A percentile compares a stretch with the other conserved stretches of the same genome.
Evolutionary conservation across 2,113 vertebrate species (phyloP).

Genomic region (Vicugna pacos): DNA sequence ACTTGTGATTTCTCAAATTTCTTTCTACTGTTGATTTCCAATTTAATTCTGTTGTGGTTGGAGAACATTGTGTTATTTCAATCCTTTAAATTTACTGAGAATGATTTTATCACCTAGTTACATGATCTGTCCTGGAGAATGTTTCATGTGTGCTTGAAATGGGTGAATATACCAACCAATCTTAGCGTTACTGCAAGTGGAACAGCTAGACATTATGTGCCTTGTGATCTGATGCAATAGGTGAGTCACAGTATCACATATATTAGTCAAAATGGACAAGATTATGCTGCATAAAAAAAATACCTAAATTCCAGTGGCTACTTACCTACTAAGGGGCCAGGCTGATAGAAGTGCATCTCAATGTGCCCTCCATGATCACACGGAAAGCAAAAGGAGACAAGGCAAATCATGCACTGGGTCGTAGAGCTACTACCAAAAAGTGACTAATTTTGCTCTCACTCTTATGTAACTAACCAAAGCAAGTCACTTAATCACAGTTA

Average conservation of each 20-base stretch:
- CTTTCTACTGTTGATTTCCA: neutral
- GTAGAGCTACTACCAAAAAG: neutral
- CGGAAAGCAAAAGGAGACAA: neutral
- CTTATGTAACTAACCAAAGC: neutral
- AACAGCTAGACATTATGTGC: neutral
- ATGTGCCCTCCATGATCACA: neutral
- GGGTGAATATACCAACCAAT: neutral
- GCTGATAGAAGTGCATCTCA: neutral
- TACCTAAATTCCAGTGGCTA: neutral
- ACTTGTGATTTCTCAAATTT: neutral
- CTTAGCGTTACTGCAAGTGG: neutral
- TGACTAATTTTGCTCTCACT: neutral
- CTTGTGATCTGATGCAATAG: neutral
- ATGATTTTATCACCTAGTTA: neutral
- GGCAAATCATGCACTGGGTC: neutral
- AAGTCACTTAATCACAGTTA: neutral
- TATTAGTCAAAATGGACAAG: neutral
- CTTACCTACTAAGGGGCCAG: neutral
- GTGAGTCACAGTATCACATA: too few relatives aligned
- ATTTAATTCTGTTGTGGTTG: neutral
- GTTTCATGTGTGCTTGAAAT: neutral
- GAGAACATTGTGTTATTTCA: neutral
- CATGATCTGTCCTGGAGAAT: neutral
- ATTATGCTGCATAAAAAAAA: neutral
- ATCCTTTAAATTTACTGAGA: neutral